Evolutionary conservation across 2,797 vertebrate genomes (phyloP).

Genomic region (Labeo calbasu): DNA sequence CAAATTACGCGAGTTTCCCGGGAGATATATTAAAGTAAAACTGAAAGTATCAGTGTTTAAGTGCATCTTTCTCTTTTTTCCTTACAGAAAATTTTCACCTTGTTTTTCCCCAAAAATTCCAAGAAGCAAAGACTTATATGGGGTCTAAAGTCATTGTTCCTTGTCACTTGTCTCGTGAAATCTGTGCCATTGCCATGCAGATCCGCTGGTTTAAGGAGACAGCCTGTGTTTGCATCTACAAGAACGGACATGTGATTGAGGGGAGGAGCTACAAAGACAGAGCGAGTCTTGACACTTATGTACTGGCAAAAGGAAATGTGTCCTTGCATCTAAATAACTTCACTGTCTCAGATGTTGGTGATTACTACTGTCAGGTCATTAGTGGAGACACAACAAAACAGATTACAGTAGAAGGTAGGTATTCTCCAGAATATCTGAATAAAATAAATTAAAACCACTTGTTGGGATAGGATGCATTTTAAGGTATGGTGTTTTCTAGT

Average conservation of each 20-base stretch:
- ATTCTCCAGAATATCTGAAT: neutral
- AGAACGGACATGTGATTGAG: neutral
- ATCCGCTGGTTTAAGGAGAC: conserved; percentile 52
- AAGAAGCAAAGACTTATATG: neutral
- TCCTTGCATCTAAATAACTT: conserved; percentile 43
- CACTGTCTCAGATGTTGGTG: conserved; percentile 5
- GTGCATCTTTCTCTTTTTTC: neutral
- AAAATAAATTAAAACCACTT: neutral
- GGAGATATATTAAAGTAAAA: no score
- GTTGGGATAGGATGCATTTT: no score
- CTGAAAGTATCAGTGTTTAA: no score
- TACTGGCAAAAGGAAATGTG: conserved; percentile 42
- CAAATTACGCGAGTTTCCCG: no score
- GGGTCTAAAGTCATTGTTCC: conserved; percentile 40
- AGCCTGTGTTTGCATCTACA: conserved; percentile 25
- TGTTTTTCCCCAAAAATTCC: neutral
- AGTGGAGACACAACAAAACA: conserved; percentile 1
- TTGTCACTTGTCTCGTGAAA: conserved; percentile 41
- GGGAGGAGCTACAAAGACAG: conserved; percentile 38
- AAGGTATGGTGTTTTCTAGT: neutral
- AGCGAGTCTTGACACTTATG: conserved; percentile 30
- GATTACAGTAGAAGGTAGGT: neutral
- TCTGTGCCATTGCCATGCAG: conserved; percentile 42
- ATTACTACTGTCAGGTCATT: conserved; percentile 42
- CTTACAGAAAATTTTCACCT: conserved; percentile 29